Conservation (phyloP, 2,888 invertebrate genomes). For the Platycnemis pennipes region DNA sequence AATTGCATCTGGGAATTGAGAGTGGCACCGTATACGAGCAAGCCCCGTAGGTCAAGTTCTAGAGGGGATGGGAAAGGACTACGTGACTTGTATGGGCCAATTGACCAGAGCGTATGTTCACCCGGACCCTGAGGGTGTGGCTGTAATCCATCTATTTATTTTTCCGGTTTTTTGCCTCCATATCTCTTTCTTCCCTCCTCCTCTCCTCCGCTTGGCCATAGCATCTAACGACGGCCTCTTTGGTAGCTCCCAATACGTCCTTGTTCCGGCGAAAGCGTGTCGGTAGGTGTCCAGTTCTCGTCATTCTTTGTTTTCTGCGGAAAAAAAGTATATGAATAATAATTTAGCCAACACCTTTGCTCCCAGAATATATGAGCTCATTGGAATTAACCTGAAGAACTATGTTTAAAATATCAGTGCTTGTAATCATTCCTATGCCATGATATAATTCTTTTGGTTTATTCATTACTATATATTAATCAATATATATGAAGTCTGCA, state of each 20-base stretch:
- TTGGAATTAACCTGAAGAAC: too few relatives aligned
- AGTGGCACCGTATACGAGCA: neutral
- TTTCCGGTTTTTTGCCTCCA: neutral
- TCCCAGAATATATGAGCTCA: neutral
- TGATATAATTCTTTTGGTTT: too few relatives aligned
- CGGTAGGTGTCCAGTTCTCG: neutral
- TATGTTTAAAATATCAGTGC: too few relatives aligned
- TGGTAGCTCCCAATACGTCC: neutral
- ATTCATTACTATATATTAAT: too few relatives aligned
- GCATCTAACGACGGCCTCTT: neutral
- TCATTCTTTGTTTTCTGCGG: neutral
- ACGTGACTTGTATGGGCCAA: neutral
- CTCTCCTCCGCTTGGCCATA: neutral
- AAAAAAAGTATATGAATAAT: neutral
- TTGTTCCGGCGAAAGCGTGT: neutral
- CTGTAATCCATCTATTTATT: conserved; percentile 31
- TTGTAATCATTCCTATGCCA: too few relatives aligned
- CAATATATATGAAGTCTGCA: too few relatives aligned
- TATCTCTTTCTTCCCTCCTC: neutral
- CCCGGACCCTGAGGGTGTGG: neutral
- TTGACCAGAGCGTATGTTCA: neutral
- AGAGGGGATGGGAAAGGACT: neutral
- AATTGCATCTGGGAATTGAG: conserved; percentile 20
- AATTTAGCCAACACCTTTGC: neutral
- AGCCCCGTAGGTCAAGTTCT: neutral